phyloP scores from a whole-genome alignment of 2,113 vertebrate genomes.

The Colaptes auratus region DNA sequence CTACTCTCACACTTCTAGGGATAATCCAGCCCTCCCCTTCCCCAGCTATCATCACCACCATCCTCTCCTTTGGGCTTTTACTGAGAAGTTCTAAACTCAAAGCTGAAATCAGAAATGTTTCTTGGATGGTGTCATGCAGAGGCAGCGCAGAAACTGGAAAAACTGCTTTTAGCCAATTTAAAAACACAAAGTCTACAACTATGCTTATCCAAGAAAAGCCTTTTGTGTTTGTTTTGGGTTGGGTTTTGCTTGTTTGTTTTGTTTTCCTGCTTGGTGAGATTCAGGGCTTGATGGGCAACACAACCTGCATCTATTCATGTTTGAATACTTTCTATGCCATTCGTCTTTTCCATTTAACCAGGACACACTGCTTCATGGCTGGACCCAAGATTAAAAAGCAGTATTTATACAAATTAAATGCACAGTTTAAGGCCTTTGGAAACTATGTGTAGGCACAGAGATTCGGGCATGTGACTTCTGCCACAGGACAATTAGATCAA shows the following conservation, averaged over 20 bases:
- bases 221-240: not conserved
- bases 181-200: not conserved
- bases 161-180: not conserved
- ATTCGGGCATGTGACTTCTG: constrained; percentile 9
- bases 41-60: rapidly evolving
- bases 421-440: not conserved
- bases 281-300: not conserved
- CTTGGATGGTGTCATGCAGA: not conserved
- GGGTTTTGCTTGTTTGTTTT: not conserved
- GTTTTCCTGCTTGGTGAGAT: not conserved
- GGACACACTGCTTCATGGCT: not conserved
- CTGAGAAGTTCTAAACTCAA: not conserved
- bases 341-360: not conserved
- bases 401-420: not conserved
- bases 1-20: not conserved
- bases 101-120: constrained; percentile 5
- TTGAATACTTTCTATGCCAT: not conserved
- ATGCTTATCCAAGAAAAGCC: not conserved
- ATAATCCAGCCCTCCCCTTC: not conserved
- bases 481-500: constrained; percentile 2
- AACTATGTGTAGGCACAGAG: not conserved
- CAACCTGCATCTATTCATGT: not conserved
- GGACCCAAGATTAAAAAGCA: not conserved
- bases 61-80: not conserved
- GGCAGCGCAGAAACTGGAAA: not conserved